Base-by-base conservation (phyloP, 1,140 invertebrate genomes). In the Neodiprion pinetum region DNA sequence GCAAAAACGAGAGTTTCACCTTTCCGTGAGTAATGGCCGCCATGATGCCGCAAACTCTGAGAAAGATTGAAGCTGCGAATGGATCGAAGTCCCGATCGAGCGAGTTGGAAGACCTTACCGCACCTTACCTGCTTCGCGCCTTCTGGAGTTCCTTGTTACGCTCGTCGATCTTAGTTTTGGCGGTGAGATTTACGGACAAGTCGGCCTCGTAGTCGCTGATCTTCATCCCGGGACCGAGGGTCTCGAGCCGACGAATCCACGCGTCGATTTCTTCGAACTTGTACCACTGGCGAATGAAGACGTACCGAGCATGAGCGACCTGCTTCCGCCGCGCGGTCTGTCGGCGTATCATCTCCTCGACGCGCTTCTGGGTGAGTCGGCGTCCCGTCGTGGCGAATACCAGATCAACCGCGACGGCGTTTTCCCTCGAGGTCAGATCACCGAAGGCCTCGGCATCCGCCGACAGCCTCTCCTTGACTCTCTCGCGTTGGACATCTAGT, bases 141-240 rank as follows among this genome's bases (percentile, higher is more conserved):
- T 81, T 83, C 48, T 83, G 80, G 1, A 84, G 28, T 40, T 83
- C 79, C 4, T 75, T 71, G 1, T 82, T 76, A 9, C 78, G 72
- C 11, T 82, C 79, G 4, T 84, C 82, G 49, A 82, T 23, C 61
- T 81, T 80, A 17, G 81, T 78, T 40, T 71, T 78, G 48, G 73
- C 72, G 48, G 61, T 68, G 9, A 77, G n/a, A 48, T 80, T 77
- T 23, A 73, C 73, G 10, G 67, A 7, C 73, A 28, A 1, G 70
- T 65, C 9, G 81, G 71, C 23, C 68, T 83, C 81, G 71, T 81
- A 83, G 48, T 82, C 80, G 72, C 78, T 75, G 12, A 75, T 74
- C 5, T 79, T 81, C 80, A 82, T 80, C 5, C 80, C 81, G 12
- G 76, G 65, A 7, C 81, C 82, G 7, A 83, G 74, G 7, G 73